phyloP scores from a whole-genome alignment of 1,140 invertebrate species.

The Diploscapter pachys region DNA sequence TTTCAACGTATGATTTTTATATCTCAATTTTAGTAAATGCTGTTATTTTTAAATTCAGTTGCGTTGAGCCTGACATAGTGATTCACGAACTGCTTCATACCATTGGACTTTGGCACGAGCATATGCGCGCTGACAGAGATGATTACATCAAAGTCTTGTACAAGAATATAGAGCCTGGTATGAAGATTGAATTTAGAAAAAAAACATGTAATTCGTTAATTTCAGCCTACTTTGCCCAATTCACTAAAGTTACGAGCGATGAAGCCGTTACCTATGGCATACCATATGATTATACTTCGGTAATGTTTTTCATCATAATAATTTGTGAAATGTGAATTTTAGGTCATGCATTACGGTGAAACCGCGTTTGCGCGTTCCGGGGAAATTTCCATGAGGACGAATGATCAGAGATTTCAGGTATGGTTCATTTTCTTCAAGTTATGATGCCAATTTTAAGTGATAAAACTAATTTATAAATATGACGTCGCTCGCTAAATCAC shows the following conservation, averaged over 20 bases:
- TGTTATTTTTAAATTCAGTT: conserved; percentile 26
- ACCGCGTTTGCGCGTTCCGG: too few relatives aligned
- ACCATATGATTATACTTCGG: conserved; percentile 49
- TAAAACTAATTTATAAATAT: too few relatives aligned
- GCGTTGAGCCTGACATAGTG: conserved; percentile 50
- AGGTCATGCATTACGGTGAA: too few relatives aligned
- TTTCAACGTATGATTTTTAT: conserved; percentile 22
- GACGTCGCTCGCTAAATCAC: too few relatives aligned
- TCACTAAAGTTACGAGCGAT: conserved; percentile 45
- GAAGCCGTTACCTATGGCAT: conserved; percentile 50
- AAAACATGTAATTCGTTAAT: conserved; percentile 10
- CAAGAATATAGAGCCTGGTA: conserved; percentile 52
- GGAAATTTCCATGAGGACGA: too few relatives aligned
- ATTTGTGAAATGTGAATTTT: too few relatives aligned
- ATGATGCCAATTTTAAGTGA: too few relatives aligned
- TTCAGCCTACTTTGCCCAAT: conserved; percentile 51
- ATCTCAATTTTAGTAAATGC: background rate
- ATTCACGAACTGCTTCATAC: conserved; percentile 48
- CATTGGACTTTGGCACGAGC: conserved; percentile 52
- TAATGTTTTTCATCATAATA: conserved; percentile 40
- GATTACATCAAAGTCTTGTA: conserved; percentile 52
- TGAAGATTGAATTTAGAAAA: background rate
- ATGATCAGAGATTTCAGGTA: too few relatives aligned
- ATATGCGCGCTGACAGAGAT: conserved; percentile 53
- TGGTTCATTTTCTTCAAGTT: too few relatives aligned